Evolutionary conservation across 2,888 invertebrate species (phyloP), one percentile per base, ranked within the genome.

Genomic region (Timema cristinae): DNA sequence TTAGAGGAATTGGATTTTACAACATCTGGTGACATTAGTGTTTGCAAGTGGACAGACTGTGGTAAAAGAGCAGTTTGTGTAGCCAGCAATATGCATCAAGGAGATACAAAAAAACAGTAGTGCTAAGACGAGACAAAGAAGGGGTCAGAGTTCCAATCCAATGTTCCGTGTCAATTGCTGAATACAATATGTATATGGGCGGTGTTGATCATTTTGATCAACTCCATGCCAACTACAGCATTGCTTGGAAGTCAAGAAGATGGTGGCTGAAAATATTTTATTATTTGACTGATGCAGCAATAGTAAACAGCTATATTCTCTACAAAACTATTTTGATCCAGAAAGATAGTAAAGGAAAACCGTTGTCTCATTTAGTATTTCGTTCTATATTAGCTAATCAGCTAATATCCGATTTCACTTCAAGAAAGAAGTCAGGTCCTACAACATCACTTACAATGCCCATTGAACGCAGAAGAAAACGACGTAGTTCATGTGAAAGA

Each of bases 211-310:
- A 74, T 50, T 78, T 78, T 71, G 78, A 80, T 72, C 78, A 78
- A 73, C 73, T 75, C n/a, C 75, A 77, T 74, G 76, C 77, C 15
- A 71, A 71, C 32, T 79, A 79, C 68, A 74, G 52, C 69, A 76
- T 78, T 52, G 67, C 75, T 63, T 77, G 77, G 75, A 79, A 79
- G 73, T 76, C 77, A 69, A 77, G 77, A 61, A 78, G 80, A 77
- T 80, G 79, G 79, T 79, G 79, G 79, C 77, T 78, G 63, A 77
- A 76, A 71, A 72, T 78, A 15, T 79, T 79, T 69, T 79, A 78
- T 74, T 77, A 78, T 74, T 76, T 78, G 59, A 15, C 78, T n/a
- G 78, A 79, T 73, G 76, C 77, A 50, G 70, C 78, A 52, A 72
- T 79, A 50, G 73, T 77, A 48, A 76, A 79, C 67, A 61, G 71